Percentiles rank a stretch among this genome's conserved stretches.
Conservation (phyloP, 1,140 invertebrate species). For the Drosophila arawakana region DNA sequence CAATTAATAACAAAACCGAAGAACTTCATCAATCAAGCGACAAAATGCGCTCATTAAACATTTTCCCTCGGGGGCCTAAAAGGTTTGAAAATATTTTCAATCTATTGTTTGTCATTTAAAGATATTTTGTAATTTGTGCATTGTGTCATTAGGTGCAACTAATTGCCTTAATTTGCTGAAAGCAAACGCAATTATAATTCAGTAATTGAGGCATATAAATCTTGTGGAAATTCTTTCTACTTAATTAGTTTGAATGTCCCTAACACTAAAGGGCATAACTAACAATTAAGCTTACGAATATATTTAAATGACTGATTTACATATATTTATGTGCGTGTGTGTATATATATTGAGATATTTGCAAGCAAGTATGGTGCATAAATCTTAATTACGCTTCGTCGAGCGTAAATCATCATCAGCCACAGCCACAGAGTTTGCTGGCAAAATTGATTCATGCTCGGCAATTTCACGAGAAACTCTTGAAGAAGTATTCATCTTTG, state of each 20-base stretch:
- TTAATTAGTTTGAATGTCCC: constrained; percentile 79
- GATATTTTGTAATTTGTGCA: constrained; percentile 43
- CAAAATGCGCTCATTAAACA: constrained; percentile 42
- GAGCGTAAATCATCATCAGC: constrained; percentile 80
- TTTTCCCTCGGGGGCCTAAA: constrained; percentile 1
- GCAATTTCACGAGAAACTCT: constrained; percentile 46
- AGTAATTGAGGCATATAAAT: constrained; percentile 71
- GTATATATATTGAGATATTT: constrained; percentile 32
- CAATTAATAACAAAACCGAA: constrained; percentile 24
- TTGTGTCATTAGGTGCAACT: constrained; percentile 68
- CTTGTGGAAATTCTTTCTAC: constrained; percentile 73
- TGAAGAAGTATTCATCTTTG: constrained; percentile 10
- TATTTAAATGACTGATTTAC: background rate
- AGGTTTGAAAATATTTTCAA: constrained; percentile 38
- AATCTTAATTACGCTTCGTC: constrained; percentile 81
- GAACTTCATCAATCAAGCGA: constrained; percentile 14
- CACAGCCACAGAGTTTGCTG: constrained; percentile 47
- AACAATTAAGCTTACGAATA: constrained; percentile 65
- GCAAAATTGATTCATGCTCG: constrained; percentile 67
- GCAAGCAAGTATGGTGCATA: constrained; percentile 66
- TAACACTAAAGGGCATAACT: constrained; percentile 74
- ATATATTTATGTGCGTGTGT: constrained; percentile 10
- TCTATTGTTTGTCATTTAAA: constrained; percentile 25
- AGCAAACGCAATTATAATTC: constrained; percentile 48
- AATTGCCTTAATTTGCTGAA: constrained; percentile 69